Conservation (phyloP, 2,113 vertebrate genomes). For the Gorsachius goisagi region DNA sequence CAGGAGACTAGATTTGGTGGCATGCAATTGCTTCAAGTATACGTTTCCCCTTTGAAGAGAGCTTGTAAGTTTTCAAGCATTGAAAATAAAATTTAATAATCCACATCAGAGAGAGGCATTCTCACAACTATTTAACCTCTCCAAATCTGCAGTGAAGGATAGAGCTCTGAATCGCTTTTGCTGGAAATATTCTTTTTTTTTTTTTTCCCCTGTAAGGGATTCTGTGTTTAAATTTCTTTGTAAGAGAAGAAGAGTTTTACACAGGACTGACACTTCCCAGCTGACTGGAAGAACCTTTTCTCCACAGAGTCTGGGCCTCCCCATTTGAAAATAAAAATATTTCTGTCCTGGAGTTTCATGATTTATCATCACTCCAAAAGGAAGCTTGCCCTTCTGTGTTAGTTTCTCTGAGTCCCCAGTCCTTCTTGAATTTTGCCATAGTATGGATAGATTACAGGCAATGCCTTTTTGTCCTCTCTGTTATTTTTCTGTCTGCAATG, state of each 20-base stretch:
- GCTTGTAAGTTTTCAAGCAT: not conserved
- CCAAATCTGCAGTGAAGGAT: not conserved
- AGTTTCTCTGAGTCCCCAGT: not conserved
- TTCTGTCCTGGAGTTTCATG: not conserved
- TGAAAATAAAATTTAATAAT: not conserved
- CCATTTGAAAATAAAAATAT: not conserved
- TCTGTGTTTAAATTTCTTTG: not conserved
- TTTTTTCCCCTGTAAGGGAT: not conserved
- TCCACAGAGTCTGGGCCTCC: not conserved
- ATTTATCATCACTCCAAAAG: not conserved
- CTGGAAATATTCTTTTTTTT: not conserved
- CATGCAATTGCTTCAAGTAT: not conserved
- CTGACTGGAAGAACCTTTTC: not conserved
- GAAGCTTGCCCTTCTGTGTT: not conserved
- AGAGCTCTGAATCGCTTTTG: not conserved
- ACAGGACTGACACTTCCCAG: not conserved
- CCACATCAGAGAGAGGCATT: not conserved
- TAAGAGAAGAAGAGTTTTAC: not conserved
- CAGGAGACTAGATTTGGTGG: not conserved
- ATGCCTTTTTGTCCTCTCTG: not conserved
- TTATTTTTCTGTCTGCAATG: fast-evolving
- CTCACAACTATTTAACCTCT: not conserved
- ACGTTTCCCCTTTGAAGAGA: not conserved
- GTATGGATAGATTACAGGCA: not conserved
- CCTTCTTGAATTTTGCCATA: not conserved